A percentile compares a stretch with the other conserved stretches of the same genome.
These are phyloP conservation scores for Hystrix brachyura DNA, from an alignment of 2,113 vertebrate species.

Conservation along the genomic window DNA sequence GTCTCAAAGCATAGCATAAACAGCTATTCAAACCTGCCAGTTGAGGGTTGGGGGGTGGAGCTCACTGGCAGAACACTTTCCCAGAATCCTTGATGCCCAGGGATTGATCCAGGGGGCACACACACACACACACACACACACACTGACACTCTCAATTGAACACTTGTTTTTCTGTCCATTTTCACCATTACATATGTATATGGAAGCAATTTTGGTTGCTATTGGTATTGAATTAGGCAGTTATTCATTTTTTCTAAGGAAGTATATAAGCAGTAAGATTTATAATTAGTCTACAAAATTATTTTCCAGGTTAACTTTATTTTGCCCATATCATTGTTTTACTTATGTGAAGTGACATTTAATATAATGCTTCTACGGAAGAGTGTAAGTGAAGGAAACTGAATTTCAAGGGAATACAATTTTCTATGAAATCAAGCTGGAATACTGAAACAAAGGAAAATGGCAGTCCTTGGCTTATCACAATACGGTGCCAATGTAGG, in stretches of 20 bases:
- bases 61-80: not conserved
- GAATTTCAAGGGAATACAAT: not conserved
- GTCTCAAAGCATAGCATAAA: conserved; percentile 29
- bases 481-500: not conserved
- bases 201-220: conserved; percentile 8
- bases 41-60: not conserved
- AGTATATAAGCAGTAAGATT: not conserved
- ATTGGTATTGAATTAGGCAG: not conserved
- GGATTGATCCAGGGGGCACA: not conserved
- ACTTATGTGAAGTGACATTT: not conserved
- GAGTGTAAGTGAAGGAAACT: not conserved
- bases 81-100: not conserved
- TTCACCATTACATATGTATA: not conserved
- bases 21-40: not conserved
- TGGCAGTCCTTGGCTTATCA: not conserved
- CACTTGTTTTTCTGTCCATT: conserved; percentile 17
- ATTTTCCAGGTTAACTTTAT: conserved; percentile 55
- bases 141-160: not conserved
- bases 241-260: conserved; percentile 28
- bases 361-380: not conserved
- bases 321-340: not conserved
- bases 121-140: too few relatives aligned
- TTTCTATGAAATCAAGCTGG: conserved; percentile 6
- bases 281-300: not conserved
- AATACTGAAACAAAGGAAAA: not conserved